These are phyloP conservation scores for Pectinophora gossypiella DNA, from an alignment of 1,140 invertebrate genomes.

Conservation along the genomic window DNA sequence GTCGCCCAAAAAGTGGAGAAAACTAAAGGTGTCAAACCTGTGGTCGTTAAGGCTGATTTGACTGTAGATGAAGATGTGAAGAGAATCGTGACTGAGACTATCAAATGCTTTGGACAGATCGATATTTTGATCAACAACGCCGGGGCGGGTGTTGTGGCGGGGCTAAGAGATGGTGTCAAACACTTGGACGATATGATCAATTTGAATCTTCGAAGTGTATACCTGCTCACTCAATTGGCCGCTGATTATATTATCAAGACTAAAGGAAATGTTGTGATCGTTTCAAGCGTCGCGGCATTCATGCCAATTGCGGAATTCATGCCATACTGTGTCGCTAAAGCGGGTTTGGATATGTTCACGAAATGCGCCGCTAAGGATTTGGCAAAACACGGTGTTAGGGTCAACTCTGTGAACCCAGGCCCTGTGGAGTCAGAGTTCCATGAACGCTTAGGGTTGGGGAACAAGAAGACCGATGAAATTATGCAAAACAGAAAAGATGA, in stretches of 20 bases:
- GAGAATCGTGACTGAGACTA: slow-evolving; percentile 74
- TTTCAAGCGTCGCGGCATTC: slow-evolving; percentile 83
- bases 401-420: slow-evolving; percentile 77
- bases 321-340: slow-evolving; percentile 84
- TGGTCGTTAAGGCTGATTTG: slow-evolving; percentile 75
- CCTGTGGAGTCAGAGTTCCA: slow-evolving; percentile 6
- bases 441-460: slow-evolving; percentile 53
- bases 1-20: neutral
- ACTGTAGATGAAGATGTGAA: slow-evolving; percentile 77
- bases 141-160: slow-evolving; percentile 80
- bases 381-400: slow-evolving; percentile 79
- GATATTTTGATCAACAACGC: slow-evolving; percentile 84
- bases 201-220: slow-evolving; percentile 81
- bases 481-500: neutral
- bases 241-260: slow-evolving; percentile 81
- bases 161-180: slow-evolving; percentile 80
- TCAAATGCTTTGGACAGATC: slow-evolving; percentile 75
- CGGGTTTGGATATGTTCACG: slow-evolving; percentile 85
- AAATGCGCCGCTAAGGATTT: slow-evolving; percentile 79
- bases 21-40: slow-evolving; percentile 20
- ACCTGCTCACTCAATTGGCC: slow-evolving; percentile 81
- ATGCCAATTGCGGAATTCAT: slow-evolving; percentile 77
- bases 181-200: slow-evolving; percentile 82
- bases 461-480: slow-evolving; percentile 51
- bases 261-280: slow-evolving; percentile 84